Conservation (phyloP, 2,113 vertebrate species). For the Sapajus apella region DNA sequence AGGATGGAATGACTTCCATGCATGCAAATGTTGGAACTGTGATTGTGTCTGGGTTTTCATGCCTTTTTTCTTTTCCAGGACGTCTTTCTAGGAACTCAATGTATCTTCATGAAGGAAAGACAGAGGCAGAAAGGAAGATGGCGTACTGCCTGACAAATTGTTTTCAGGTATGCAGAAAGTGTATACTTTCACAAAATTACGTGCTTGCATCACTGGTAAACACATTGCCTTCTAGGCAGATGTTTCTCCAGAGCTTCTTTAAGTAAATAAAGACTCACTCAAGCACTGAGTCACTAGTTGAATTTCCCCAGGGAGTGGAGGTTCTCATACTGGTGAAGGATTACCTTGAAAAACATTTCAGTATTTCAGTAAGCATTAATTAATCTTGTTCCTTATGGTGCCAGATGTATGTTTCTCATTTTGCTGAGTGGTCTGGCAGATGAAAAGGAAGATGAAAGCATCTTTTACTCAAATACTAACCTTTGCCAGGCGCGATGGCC, state of each 20-base stretch:
- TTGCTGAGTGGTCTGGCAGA: not conserved
- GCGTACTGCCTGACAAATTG: not conserved
- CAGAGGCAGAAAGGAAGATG: not conserved
- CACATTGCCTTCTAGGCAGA: not conserved
- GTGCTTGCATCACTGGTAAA: not conserved
- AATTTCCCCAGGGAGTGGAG: not conserved
- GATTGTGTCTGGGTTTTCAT: not conserved
- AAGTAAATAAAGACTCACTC: not conserved
- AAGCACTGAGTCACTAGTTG: not conserved
- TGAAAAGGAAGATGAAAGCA: not conserved
- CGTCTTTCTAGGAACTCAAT: not conserved
- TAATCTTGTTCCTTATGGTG: not conserved
- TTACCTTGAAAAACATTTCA: not conserved
- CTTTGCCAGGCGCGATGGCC: not conserved
- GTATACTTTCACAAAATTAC: not conserved
- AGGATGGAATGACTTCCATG: not conserved
- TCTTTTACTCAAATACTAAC: not conserved
- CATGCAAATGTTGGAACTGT: not conserved
- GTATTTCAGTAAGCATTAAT: not conserved
- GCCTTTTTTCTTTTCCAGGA: not conserved
- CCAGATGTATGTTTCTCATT: not conserved
- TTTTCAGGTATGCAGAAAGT: not conserved
- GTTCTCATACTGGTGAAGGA: not conserved
- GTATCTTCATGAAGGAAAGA: not conserved
- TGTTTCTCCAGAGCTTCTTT: not conserved